A percentile compares a stretch with the other conserved stretches of the same genome.
These are phyloP conservation scores for Neoaliturus tenellus DNA, from an alignment of 2,888 invertebrate species.

Conservation along the genomic window DNA sequence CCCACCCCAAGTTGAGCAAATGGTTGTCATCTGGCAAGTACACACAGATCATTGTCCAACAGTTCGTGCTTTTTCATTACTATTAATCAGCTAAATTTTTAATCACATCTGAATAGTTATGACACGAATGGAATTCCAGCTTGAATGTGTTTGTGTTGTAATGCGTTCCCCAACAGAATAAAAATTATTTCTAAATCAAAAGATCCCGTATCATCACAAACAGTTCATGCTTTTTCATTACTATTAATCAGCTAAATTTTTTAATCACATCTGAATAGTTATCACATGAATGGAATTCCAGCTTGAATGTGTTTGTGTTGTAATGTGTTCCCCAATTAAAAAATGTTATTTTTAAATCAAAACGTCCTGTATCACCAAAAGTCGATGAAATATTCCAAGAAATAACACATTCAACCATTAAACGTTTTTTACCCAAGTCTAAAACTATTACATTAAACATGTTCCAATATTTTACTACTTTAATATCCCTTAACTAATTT, in stretches of 20 bases:
- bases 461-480: too few species aligned
- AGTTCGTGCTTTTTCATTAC: not conserved
- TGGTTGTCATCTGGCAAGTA: slow-evolving; percentile 8
- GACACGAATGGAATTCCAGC: not conserved
- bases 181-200: too few species aligned
- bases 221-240: not conserved
- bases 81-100: not conserved
- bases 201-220: too few species aligned
- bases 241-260: not conserved
- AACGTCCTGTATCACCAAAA: too few species aligned
- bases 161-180: too few species aligned
- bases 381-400: too few species aligned
- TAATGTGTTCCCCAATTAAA: slow-evolving; percentile 35
- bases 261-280: not conserved
- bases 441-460: too few species aligned
- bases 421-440: too few species aligned
- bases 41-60: not conserved
- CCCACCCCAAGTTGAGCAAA: not conserved
- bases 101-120: not conserved
- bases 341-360: too few species aligned
- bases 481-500: not conserved
- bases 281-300: not conserved
- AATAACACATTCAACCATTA: too few species aligned
- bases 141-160: slow-evolving; percentile 43
- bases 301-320: slow-evolving; percentile 34